Percentiles rank a stretch among this genome's conserved stretches.
Conservation (phyloP, 1,140 invertebrate species). For the Globodera rostochiensis region DNA sequence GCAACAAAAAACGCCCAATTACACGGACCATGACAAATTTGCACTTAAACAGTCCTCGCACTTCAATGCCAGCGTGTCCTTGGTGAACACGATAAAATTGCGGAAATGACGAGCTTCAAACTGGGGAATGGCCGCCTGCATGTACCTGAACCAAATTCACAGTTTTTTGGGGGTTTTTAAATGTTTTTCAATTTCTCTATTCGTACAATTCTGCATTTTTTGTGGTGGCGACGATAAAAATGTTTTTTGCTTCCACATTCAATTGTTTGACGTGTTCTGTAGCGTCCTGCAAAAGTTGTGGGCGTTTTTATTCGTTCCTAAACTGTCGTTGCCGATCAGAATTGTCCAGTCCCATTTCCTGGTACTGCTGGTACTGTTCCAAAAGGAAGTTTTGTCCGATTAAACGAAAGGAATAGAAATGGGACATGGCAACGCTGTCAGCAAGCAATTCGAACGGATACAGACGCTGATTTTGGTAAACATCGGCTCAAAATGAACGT, state of each 20-base stretch:
- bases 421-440: no score
- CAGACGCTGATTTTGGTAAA: background rate
- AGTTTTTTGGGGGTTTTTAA: background rate
- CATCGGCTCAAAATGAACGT: constrained; percentile 35
- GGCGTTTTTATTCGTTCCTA: background rate
- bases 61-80: constrained; percentile 55
- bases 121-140: constrained; percentile 23
- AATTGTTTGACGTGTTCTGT: constrained; percentile 29
- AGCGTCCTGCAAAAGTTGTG: background rate
- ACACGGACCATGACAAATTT: constrained; percentile 42
- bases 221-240: constrained; percentile 45
- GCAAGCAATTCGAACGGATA: no score
- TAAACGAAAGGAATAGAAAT: no score
- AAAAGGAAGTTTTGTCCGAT: no score
- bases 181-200: background rate
- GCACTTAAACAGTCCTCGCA: constrained; percentile 56
- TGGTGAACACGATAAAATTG: constrained; percentile 48
- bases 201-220: constrained; percentile 29
- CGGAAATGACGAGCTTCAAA: constrained; percentile 34
- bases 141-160: constrained; percentile 21
- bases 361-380: no score
- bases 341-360: no score
- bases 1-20: background rate
- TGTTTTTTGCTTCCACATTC: background rate
- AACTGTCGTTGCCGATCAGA: background rate